Base-by-base conservation (phyloP, 2,888 invertebrate species). In the Ceramica pisi region DNA sequence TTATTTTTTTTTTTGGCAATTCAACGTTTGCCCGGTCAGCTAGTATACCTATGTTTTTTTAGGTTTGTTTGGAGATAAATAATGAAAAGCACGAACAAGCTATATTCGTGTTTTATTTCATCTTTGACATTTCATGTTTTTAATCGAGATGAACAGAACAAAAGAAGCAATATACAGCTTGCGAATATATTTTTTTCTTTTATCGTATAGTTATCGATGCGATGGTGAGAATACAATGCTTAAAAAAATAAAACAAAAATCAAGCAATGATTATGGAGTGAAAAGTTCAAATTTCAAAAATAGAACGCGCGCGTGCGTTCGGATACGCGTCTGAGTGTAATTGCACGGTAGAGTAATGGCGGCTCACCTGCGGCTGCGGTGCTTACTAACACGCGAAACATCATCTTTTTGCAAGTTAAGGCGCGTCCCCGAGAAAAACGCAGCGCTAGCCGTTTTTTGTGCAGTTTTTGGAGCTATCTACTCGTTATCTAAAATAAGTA, bases 231-330 rank as follows among this genome's bases (percentile, higher is more conserved):
- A 38, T 57, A 57, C 65, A 78, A 64, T 61, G 26, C 12, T 21
- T 67, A 71, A 71, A 75, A 75, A 81, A 83, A 73, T 69, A 80
- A 83, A 81, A 72, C 59, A 78, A 81, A 81, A 85, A 72, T 74
- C 78, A 83, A 85, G 81, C 69, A 86, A 84, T 84, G 84, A 86
- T 83, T 83, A 86, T 80, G 80, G 85, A 87, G 83, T 65, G 68
- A 86, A 85, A 88, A 87, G 87, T 88, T 88, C 79, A 87, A 89
- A 88, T 83, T 91, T 90, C 89, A 88, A 90, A 91, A 90, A 92
- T 92, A 92, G 93, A 92, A 89, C 71, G 82, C 77, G 88, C 91
- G 89, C 92, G 90, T 91, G 91, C 90, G 77, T 85, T 83, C 59
- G 46, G 51, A 65, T 73, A 75, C 77, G 64, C 76, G 76, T 68